Evolutionary conservation across 53 echinoderm and acorn worm genomes (phyloP).

Genomic region (Henricia sp.): DNA sequence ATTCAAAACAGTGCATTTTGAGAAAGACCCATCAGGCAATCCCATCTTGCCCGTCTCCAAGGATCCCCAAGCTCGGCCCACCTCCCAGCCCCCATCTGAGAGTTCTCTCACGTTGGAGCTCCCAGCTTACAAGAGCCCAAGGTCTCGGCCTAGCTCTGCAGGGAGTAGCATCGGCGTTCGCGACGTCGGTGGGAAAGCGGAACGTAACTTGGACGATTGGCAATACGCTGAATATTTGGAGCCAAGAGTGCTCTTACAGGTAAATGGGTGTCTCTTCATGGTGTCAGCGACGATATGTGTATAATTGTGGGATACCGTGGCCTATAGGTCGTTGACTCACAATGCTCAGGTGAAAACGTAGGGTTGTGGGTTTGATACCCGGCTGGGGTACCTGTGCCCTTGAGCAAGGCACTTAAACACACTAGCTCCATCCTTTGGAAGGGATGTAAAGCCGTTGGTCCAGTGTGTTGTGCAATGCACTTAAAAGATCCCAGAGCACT

Average conservation of each 20-base stretch:
- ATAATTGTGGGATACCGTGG: too few relatives aligned
- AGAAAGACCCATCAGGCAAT: conserved; percentile 79
- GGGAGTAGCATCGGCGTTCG: conserved; percentile 82
- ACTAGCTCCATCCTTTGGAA: too few relatives aligned
- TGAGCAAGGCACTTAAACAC: too few relatives aligned
- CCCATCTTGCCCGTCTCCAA: conserved; percentile 62
- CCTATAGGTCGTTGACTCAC: too few relatives aligned
- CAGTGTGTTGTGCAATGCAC: too few relatives aligned
- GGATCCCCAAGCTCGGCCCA: conserved; percentile 5
- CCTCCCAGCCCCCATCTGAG: conserved; percentile 22
- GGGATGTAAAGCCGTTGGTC: too few relatives aligned
- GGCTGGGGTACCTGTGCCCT: too few relatives aligned
- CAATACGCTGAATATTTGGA: conserved; percentile 92
- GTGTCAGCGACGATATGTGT: too few relatives aligned
- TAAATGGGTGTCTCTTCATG: too few relatives aligned
- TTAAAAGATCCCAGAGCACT: too few relatives aligned
- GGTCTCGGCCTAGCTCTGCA: conserved; percentile 54
- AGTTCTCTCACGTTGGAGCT: conserved; percentile 25
- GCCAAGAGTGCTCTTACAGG: conserved; percentile 93
- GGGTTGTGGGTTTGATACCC: too few relatives aligned
- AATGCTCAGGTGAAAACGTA: too few relatives aligned
- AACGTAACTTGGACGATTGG: conserved; percentile 94
- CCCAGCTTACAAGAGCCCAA: conserved; percentile 13
- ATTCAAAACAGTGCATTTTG: conserved; percentile 98
- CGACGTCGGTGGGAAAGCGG: conserved; percentile 78